Evolutionary conservation across 2,888 invertebrate species (phyloP).

Genomic region (Sinohyriopsis cumingii): DNA sequence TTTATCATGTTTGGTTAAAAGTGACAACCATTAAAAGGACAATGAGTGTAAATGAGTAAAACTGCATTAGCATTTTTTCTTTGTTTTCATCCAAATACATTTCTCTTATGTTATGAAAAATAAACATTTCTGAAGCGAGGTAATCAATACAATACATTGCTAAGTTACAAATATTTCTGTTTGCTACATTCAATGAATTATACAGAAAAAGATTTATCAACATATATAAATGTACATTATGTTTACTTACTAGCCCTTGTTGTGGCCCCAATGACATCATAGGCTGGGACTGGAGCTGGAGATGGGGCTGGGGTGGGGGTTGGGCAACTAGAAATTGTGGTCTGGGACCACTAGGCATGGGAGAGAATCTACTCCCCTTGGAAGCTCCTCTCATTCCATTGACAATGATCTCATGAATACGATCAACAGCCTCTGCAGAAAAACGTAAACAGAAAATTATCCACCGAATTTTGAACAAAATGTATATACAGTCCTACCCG

Average conservation of each 20-base stretch:
- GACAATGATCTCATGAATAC: constrained; percentile 75
- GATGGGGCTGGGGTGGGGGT: constrained; percentile 35
- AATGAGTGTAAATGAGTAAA: too few relatives aligned
- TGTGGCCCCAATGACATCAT: constrained; percentile 73
- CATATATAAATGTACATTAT: constrained; percentile 3
- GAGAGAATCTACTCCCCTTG: constrained; percentile 42
- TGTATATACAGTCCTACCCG: background rate
- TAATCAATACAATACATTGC: too few relatives aligned
- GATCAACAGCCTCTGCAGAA: constrained; percentile 74
- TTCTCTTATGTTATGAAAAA: too few relatives aligned
- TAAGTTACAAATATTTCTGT: too few relatives aligned
- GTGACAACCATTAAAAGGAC: too few relatives aligned
- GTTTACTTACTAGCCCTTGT: constrained; percentile 47
- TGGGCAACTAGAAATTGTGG: constrained; percentile 16
- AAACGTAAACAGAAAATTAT: constrained; percentile 2
- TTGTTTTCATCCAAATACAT: too few relatives aligned
- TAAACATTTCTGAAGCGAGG: too few relatives aligned
- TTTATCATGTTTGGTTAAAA: too few relatives aligned
- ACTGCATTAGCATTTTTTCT: too few relatives aligned
- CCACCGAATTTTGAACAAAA: background rate
- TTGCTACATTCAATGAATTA: too few relatives aligned
- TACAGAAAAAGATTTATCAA: background rate
- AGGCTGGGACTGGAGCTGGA: constrained; percentile 67
- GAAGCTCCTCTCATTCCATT: constrained; percentile 42
- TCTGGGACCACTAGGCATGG: constrained; percentile 9